A percentile compares a stretch with the other conserved stretches of the same genome.
Evolutionary conservation across 2,113 vertebrate species (phyloP).

Genomic region (Sylvia atricapilla): DNA sequence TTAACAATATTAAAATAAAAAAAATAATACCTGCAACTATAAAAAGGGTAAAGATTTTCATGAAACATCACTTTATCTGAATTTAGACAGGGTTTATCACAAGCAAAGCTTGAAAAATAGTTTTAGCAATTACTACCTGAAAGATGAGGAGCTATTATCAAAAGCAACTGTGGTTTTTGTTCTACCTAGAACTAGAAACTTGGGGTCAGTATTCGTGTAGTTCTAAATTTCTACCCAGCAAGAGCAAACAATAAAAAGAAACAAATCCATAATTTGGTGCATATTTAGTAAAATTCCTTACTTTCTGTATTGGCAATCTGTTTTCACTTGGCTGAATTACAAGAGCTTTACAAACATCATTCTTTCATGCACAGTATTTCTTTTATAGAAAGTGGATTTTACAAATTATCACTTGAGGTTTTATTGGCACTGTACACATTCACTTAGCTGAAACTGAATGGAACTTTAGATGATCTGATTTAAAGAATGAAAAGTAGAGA

Average conservation of each 20-base stretch:
- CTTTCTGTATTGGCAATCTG: not conserved
- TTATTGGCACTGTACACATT: not conserved
- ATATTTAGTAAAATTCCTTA: not conserved
- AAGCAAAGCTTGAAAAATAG: not conserved
- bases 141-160: not conserved
- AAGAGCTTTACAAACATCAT: not conserved
- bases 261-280: not conserved
- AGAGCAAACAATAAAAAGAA: not conserved
- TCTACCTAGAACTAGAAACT: not conserved
- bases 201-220: not conserved
- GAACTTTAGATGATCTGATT: not conserved
- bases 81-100: not conserved
- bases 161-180: not conserved
- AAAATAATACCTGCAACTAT: not conserved
- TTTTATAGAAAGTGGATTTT: constrained; percentile 9
- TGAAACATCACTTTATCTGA: not conserved
- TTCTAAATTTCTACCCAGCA: not conserved
- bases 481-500: not conserved
- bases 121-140: not conserved
- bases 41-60: not conserved
- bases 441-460: not conserved
- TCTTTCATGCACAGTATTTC: not conserved
- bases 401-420: constrained; percentile 5
- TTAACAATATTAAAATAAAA: not conserved
- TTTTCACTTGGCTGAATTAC: not conserved